A percentile compares a stretch with the other conserved stretches of the same genome.
phyloP scores from a whole-genome alignment of 2,888 invertebrate species.

The Aphodius granarius region DNA sequence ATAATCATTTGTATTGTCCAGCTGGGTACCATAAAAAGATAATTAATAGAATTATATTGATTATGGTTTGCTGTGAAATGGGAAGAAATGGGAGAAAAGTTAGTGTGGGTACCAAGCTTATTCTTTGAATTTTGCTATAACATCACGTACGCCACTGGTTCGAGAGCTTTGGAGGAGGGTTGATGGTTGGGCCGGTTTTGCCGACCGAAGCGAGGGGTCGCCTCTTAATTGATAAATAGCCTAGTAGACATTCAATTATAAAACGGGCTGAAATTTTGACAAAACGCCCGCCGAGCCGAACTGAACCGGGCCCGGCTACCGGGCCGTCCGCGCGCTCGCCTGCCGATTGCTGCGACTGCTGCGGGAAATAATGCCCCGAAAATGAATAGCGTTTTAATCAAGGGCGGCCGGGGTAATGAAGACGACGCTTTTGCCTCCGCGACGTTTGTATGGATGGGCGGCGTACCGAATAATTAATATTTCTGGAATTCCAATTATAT shows the following conservation, averaged over 20 bases:
- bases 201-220: neutral
- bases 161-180: neutral
- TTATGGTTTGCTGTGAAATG: too few relatives aligned
- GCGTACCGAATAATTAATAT: neutral
- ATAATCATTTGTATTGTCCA: too few relatives aligned
- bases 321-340: neutral
- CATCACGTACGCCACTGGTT: neutral
- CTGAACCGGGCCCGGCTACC: neutral
- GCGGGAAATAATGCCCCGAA: conserved; percentile 1
- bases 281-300: conserved; percentile 5
- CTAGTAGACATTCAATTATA: conserved; percentile 15
- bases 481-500: neutral
- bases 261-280: conserved; percentile 14
- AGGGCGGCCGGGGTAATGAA: conserved; percentile 11
- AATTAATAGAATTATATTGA: too few relatives aligned
- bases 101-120: too few relatives aligned
- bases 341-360: neutral
- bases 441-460: neutral
- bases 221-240: conserved; percentile 14
- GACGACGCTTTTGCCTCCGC: neutral
- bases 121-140: too few relatives aligned
- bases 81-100: too few relatives aligned
- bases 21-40: too few relatives aligned
- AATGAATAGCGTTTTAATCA: conserved; percentile 13
- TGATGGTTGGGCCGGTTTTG: neutral